Conservation (phyloP, 2,797 vertebrate genomes). For the Rhadinocentrus ornatus region DNA sequence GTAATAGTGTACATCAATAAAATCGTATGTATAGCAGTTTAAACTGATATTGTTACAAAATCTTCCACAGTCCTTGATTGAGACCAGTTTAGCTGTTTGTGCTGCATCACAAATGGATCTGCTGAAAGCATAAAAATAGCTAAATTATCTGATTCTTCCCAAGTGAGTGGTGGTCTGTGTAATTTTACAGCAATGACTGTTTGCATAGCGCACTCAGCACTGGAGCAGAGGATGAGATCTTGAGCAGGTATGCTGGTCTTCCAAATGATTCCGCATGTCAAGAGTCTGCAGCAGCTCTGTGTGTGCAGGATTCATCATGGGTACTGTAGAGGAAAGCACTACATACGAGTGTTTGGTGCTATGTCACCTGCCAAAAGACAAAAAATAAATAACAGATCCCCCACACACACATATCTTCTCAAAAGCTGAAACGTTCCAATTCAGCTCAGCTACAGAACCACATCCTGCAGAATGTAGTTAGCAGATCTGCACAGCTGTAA, state of each 20-base stretch:
- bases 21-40: constrained; percentile 31
- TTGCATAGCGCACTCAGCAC: constrained; percentile 39
- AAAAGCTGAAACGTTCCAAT: neutral
- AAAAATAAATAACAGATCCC: neutral
- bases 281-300: constrained; percentile 58
- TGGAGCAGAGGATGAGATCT: constrained; percentile 64
- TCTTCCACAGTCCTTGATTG: constrained; percentile 16
- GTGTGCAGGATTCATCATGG: constrained; percentile 35
- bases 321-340: constrained; percentile 37
- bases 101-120: constrained; percentile 54
- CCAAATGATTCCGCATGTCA: constrained; percentile 59
- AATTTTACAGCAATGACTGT: constrained; percentile 58
- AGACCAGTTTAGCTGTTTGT: constrained; percentile 45
- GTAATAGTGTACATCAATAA: constrained; percentile 34
- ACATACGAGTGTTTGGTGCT: constrained; percentile 19
- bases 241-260: constrained; percentile 52
- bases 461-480: constrained; percentile 37
- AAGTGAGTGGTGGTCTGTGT: constrained; percentile 36
- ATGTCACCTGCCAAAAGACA: constrained; percentile 78
- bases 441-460: constrained; percentile 9
- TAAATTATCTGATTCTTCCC: constrained; percentile 36
- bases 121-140: constrained; percentile 31
- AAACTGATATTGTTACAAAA: constrained; percentile 24
- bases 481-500: constrained; percentile 17
- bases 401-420: constrained; percentile 8